Evolutionary conservation across 1,140 invertebrate species (phyloP).

Genomic region (Heliconius himera): DNA sequence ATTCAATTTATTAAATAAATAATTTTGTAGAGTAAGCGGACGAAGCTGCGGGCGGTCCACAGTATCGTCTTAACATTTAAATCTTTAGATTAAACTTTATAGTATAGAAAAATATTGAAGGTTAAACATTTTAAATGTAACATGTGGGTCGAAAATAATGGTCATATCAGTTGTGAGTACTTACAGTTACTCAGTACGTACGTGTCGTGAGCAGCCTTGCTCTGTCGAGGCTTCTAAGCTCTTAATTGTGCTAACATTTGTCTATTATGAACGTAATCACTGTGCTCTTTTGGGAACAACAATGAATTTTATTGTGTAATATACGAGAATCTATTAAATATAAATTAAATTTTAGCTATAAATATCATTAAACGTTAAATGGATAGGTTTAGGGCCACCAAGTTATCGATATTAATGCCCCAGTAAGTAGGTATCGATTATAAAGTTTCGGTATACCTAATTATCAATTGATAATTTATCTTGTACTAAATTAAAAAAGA

Average conservation of each 20-base stretch:
- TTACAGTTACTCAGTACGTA: background rate
- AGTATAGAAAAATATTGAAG: background rate
- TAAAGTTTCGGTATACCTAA: too few relatives aligned
- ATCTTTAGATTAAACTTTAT: background rate
- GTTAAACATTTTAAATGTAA: background rate
- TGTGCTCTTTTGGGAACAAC: slow-evolving; percentile 49
- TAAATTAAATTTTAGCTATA: slow-evolving; percentile 27
- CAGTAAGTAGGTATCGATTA: too few relatives aligned
- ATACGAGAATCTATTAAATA: slow-evolving; percentile 36
- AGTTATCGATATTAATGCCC: too few relatives aligned
- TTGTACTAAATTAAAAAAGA: too few relatives aligned
- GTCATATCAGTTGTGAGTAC: background rate
- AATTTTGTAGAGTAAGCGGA: too few relatives aligned
- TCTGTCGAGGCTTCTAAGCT: slow-evolving; percentile 51
- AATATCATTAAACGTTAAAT: slow-evolving; percentile 8
- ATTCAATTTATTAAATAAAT: too few relatives aligned
- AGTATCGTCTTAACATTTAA: too few relatives aligned
- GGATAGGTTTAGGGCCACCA: too few relatives aligned
- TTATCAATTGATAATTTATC: too few relatives aligned
- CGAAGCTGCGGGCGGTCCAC: too few relatives aligned
- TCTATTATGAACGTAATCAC: slow-evolving; percentile 57
- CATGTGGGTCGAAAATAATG: background rate
- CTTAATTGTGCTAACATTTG: slow-evolving; percentile 76
- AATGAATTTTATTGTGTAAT: slow-evolving; percentile 53
- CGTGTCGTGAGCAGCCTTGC: slow-evolving; percentile 51